These are phyloP conservation scores for Bungarus multicinctus DNA, from an alignment of 2,113 vertebrate genomes.

Conservation along the genomic window DNA sequence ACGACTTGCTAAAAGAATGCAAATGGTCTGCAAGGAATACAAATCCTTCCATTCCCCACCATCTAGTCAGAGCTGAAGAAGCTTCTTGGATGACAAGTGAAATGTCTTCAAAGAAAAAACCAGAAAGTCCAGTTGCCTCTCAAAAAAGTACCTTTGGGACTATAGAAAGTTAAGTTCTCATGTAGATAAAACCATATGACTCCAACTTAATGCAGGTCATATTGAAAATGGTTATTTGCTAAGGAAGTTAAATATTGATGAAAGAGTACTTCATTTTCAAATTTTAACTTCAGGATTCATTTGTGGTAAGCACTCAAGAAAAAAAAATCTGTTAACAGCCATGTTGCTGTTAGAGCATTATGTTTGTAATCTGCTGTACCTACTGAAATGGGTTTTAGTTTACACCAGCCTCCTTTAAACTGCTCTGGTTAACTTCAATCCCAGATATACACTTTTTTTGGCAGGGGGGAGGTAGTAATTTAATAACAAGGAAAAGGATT, in stretches of 20 bases:
- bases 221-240: not conserved
- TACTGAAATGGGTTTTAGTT: not conserved
- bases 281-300: not conserved
- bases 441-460: not conserved
- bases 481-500: not conserved
- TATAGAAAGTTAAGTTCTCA: not conserved
- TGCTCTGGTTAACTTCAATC: slow-evolving; percentile 17
- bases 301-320: not conserved
- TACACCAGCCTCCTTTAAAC: slow-evolving; percentile 23
- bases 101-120: too few species aligned
- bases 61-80: too few species aligned
- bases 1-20: too few species aligned
- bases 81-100: too few species aligned
- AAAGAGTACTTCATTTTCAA: not conserved
- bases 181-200: not conserved
- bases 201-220: not conserved
- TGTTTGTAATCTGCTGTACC: not conserved
- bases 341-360: not conserved
- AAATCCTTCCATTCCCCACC: too few species aligned
- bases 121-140: too few species aligned
- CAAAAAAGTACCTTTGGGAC: too few species aligned
- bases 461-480: not conserved
- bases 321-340: not conserved
- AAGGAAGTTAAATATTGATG: not conserved
- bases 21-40: too few species aligned